These are phyloP conservation scores for Lethrus apterus DNA, from an alignment of 1,140 invertebrate species.

Conservation along the genomic window DNA sequence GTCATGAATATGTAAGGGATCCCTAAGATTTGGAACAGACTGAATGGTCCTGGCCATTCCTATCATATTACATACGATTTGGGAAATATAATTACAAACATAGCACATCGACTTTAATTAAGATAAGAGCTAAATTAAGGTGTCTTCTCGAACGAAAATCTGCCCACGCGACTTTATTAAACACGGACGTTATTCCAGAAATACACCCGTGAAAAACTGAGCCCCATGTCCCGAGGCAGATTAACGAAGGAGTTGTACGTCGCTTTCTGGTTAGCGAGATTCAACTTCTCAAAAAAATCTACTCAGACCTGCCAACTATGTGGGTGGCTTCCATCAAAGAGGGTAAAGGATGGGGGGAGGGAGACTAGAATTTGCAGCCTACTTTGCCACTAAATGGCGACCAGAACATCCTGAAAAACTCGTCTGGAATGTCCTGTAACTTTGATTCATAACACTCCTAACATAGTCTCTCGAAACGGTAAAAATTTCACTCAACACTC, in stretches of 20 bases:
- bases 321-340: conserved; percentile 8
- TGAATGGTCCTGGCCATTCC: conserved; percentile 19
- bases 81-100: conserved; percentile 32
- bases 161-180: conserved; percentile 19
- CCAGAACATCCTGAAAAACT: conserved; percentile 11
- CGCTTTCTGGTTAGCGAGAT: conserved; percentile 37
- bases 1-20: not conserved
- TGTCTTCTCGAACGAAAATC: conserved; percentile 13
- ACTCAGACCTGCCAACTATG: not conserved
- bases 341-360: no score
- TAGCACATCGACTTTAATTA: conserved; percentile 30
- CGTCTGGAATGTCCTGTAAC: not conserved
- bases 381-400: conserved; percentile 19
- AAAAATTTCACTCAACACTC: no score
- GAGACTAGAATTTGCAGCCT: conserved; percentile 27
- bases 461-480: no score
- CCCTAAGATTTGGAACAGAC: conserved; percentile 20
- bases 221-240: conserved; percentile 34
- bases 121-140: conserved; percentile 25
- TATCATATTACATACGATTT: conserved; percentile 20
- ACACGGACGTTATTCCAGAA: conserved; percentile 29
- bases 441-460: no score
- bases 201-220: conserved; percentile 37
- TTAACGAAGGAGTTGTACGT: conserved; percentile 32
- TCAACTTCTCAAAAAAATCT: conserved; percentile 21